Evolutionary conservation across 1,140 invertebrate genomes (phyloP).

Genomic region (Procambarus virginalis): DNA sequence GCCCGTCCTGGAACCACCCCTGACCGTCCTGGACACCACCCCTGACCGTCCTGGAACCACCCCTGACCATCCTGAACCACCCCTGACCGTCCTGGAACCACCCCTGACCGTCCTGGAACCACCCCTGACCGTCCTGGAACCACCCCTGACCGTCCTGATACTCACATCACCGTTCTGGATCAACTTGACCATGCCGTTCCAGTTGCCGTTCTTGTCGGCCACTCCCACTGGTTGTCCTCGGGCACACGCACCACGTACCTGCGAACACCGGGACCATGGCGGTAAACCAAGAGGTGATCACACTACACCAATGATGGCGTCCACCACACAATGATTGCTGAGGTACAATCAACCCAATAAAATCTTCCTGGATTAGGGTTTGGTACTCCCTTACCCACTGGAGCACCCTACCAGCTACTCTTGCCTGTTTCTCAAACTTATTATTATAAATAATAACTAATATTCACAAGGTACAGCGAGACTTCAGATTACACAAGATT

Average conservation of each 20-base stretch:
- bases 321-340: no score
- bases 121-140: not conserved
- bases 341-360: no score
- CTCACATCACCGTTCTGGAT: conserved; percentile 69
- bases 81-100: not conserved
- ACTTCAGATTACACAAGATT: no score
- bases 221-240: conserved; percentile 71
- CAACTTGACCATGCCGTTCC: conserved; percentile 73
- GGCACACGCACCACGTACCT: conserved; percentile 76
- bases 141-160: not conserved
- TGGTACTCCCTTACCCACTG: no score
- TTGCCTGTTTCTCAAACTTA: no score
- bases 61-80: not conserved
- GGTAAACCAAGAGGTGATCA: no score
- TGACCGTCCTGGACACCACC: not conserved
- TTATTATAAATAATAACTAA: no score
- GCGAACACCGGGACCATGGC: not conserved
- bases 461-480: no score
- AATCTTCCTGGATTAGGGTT: no score
- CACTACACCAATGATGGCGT: no score
- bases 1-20: not conserved
- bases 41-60: not conserved
- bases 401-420: no score
- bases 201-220: conserved; percentile 60
- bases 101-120: not conserved